phyloP scores from a whole-genome alignment of 1,140 invertebrate genomes.

The Drosophila saltans region DNA sequence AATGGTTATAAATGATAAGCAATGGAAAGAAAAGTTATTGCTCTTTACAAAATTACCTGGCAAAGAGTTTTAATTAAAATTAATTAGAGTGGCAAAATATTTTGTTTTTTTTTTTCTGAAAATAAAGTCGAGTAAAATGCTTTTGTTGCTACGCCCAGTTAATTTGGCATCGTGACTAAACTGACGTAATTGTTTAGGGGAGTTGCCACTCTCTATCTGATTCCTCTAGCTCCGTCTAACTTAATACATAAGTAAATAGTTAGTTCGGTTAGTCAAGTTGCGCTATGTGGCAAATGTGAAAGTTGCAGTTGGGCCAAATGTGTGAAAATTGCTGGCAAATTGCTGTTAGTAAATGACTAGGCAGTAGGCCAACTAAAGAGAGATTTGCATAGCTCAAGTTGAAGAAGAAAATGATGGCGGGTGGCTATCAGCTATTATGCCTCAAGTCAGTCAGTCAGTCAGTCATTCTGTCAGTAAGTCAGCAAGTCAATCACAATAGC shows the following conservation, averaged over 20 bases:
- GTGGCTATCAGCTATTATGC: constrained; percentile 38
- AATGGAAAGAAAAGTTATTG: constrained; percentile 1
- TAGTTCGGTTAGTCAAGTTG: constrained; percentile 20
- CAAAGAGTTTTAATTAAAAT: constrained; percentile 64
- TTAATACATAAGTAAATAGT: constrained; percentile 21
- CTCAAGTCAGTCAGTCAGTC: constrained; percentile 29
- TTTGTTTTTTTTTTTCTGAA: constrained; percentile 6
- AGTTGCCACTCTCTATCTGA: background rate
- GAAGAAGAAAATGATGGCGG: constrained; percentile 7
- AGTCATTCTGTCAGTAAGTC: constrained; percentile 41
- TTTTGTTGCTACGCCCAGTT: constrained; percentile 59
- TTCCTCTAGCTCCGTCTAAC: background rate
- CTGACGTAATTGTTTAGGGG: constrained; percentile 60
- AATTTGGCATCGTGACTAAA: constrained; percentile 60
- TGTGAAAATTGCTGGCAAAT: constrained; percentile 73
- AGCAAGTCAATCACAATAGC: constrained; percentile 55
- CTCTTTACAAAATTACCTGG: constrained; percentile 3
- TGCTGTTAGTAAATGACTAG: constrained; percentile 49
- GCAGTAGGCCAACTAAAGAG: constrained; percentile 32
- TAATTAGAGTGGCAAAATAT: constrained; percentile 55
- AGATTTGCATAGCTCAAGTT: constrained; percentile 56
- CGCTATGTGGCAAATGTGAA: constrained; percentile 59
- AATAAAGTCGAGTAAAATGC: constrained; percentile 32
- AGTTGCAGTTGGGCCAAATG: constrained; percentile 75
- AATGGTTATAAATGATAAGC: constrained; percentile 43